phyloP scores from a whole-genome alignment of 2,888 invertebrate genomes.

The Esperia sulphurella region DNA sequence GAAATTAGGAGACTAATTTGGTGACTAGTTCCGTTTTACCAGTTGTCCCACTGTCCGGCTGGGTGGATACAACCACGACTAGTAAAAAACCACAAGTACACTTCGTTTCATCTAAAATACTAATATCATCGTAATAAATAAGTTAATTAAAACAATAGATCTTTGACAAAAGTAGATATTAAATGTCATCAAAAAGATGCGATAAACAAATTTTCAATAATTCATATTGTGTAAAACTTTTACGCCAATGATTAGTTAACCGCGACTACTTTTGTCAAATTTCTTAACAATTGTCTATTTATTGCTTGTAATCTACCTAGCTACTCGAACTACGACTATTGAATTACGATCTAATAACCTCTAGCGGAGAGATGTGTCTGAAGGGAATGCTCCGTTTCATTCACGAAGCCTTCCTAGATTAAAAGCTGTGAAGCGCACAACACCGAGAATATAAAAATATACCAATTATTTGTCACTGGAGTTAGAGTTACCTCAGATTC shows the following conservation, averaged over 20 bases:
- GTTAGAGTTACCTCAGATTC: neutral
- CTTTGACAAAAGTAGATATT: conserved; percentile 56
- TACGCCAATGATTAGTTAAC: conserved; percentile 17
- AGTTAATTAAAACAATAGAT: conserved; percentile 44
- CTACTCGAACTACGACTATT: conserved; percentile 31
- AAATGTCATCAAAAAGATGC: conserved; percentile 36
- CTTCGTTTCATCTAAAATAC: conserved; percentile 42
- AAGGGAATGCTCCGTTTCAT: conserved; percentile 17
- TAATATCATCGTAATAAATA: conserved; percentile 37
- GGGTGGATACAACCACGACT: conserved; percentile 12
- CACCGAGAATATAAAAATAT: conserved; percentile 41
- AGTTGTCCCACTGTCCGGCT: too few species aligned
- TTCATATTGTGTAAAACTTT: conserved; percentile 27
- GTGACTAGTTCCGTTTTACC: too few species aligned
- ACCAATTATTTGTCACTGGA: conserved; percentile 27
- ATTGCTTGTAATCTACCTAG: conserved; percentile 70
- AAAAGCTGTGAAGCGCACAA: conserved; percentile 43
- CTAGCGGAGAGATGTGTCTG: conserved; percentile 7
- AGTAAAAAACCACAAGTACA: conserved; percentile 47
- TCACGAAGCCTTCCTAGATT: conserved; percentile 24
- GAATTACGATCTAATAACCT: conserved; percentile 3
- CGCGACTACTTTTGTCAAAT: conserved; percentile 53
- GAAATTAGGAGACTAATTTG: conserved; percentile 12
- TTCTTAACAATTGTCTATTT: conserved; percentile 61
- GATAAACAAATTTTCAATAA: conserved; percentile 30